Base-by-base conservation (phyloP, 2,888 invertebrate species). In the Cremastinae sp. region DNA sequence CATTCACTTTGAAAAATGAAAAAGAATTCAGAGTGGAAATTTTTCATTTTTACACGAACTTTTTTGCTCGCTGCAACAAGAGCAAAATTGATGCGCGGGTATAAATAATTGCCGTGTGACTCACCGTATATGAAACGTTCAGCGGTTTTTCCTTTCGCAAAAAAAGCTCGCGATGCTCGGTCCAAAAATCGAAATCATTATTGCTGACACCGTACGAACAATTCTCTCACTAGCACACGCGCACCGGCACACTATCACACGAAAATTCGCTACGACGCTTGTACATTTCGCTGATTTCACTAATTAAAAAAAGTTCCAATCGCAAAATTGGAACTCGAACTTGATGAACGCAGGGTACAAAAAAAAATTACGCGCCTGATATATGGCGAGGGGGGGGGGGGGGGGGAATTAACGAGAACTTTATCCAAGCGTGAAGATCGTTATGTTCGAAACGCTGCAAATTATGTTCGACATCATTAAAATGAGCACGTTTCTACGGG, bases 161-260 rank as follows among this genome's bases (percentile, higher is more conserved):
- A 65, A 47, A 65, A 76, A 59, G 37, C 64, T 61, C 61, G 65
- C 51, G 65, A 64, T 7, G 41, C 14, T 28, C 20, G 45, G 45
- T 45, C 14, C 55, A n/a, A 70, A 65, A 64, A 47, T 47, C 55
- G 69, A 59, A 35, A 73, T 61, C 69, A 73, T 76, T 70, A 73
- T 76, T 58, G 59, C 39, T 18, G 53, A 73, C 76, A 76, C 73
- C 73, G 49, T 28, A 65, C 68, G 53, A 58, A 51, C 43, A 72
- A 72, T 64, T 39, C 37, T 70, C 43, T 61, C 51, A 37, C 39
- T 47, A 16, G 35, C 20, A n/a, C 28, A 53, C 58, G 49, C 58
- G 12, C 35, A 43, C 51, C 28, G n/a, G 39, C 39, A 58, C 47
- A 49, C 20, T 14, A 3, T 12, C 9, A 55, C 12, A 18, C 1